phyloP scores from a whole-genome alignment of 2,888 invertebrate genomes.

The Deroplatys truncata region DNA sequence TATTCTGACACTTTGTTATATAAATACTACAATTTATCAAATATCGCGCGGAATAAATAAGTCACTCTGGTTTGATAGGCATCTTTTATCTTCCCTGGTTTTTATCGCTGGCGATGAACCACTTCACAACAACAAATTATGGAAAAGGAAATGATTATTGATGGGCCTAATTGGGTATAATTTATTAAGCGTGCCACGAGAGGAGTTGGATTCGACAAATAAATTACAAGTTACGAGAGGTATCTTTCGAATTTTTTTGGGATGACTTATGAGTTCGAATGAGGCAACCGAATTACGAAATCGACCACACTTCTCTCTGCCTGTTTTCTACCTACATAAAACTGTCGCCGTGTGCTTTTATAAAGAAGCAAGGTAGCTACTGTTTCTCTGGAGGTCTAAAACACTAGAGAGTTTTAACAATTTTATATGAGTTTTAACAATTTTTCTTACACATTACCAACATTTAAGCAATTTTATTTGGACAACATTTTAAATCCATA shows the following conservation, averaged over 20 bases:
- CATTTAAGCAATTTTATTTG: no score
- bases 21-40: neutral
- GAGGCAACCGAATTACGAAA: neutral
- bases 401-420: no score
- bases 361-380: neutral
- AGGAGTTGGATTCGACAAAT: neutral
- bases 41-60: neutral
- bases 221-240: neutral
- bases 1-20: neutral
- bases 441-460: no score
- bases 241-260: neutral
- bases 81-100: neutral
- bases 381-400: neutral
- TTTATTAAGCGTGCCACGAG: constrained; percentile 11
- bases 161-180: constrained; percentile 19
- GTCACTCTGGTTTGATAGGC: neutral
- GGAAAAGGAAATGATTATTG: constrained; percentile 17
- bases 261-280: neutral
- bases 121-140: neutral
- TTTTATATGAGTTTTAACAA: no score
- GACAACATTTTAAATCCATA: neutral
- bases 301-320: neutral
- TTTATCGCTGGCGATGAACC: neutral
- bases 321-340: neutral
- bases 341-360: neutral